Evolutionary conservation across 2,113 vertebrate genomes (phyloP).

Genomic region (Coreoperca whiteheadi): DNA sequence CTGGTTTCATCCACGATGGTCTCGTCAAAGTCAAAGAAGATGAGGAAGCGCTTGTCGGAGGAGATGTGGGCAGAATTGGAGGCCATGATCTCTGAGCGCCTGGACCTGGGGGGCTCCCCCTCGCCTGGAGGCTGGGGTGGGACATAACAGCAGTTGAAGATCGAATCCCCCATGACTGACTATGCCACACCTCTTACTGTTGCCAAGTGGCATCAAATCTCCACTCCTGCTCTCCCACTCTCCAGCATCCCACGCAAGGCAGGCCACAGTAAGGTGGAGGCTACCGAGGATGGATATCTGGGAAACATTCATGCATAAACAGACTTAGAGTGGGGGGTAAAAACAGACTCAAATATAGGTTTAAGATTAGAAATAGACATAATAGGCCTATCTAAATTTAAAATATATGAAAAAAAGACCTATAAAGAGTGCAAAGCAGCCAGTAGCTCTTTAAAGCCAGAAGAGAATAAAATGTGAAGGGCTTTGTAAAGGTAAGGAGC

Average conservation of each 20-base stretch:
- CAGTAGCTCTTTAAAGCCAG: conserved; percentile 36
- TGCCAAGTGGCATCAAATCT: conserved; percentile 54
- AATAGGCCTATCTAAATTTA: not conserved
- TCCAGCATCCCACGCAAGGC: conserved; percentile 58
- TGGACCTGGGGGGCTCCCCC: conserved; percentile 51
- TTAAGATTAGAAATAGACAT: not conserved
- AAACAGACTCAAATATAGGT: conserved; percentile 7
- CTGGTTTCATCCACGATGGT: conserved; percentile 96
- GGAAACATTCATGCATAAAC: conserved; percentile 41
- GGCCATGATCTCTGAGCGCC: conserved; percentile 80
- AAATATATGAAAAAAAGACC: not conserved
- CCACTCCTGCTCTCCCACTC: conserved; percentile 44
- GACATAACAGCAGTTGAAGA: conserved; percentile 86
- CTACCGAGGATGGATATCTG: conserved; percentile 37
- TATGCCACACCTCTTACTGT: conserved; percentile 42
- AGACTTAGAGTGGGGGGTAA: conserved; percentile 16
- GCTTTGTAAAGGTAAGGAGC: not conserved
- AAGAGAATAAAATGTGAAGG: not conserved
- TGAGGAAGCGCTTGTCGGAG: conserved; percentile 86
- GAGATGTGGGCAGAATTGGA: conserved; percentile 62
- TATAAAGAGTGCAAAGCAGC: conserved; percentile 8
- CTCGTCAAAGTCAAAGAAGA: conserved; percentile 97
- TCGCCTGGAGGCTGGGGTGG: conserved; percentile 84
- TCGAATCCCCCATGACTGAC: conserved; percentile 79
- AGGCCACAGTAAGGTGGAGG: conserved; percentile 31